Evolutionary conservation across 1,140 invertebrate genomes (phyloP), one percentile per base, ranked within the genome.

Genomic region (Sarcophaga bullata): DNA sequence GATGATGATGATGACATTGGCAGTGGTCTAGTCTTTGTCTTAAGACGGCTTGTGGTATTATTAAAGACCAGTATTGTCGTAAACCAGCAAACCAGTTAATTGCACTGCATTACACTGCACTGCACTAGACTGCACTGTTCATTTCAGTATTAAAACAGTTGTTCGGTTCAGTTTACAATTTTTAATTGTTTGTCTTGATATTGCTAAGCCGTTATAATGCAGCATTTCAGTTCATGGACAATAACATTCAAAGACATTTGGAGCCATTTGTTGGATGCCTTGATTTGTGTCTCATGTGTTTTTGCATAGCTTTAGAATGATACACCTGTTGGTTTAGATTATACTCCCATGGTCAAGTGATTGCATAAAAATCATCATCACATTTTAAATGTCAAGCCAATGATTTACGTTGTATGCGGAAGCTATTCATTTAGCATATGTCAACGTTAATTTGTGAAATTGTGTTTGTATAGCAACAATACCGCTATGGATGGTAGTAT

Each of bases 1-100:
- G 48, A 52, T 78, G 50, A 52, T 78, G 75, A 78, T 78, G 75
- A 78, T 50, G 75, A 78, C 75, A 78, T 78, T 78, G 75, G 48
- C 75, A 78, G 48, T 78, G 75, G 49, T 50, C 75, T 52, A 50
- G 62, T 68, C n/a, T n/a, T 15, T n/a, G 6, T 68, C 17, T 68
- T 25, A 68, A 68, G 15, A 37, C 25, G 25, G 1, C 4, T 37
- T 68, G 17, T 68, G 9, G 19, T 8, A 68, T 10, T 19, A 68
- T 68, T 68, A 68, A 25, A 68, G 54, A 58, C 15, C 54, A 58
- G 25, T 37, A 37, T 37, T 37, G 25, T 37, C 25, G 25, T 37
- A 37, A 37, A 58, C 11, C 15, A 58, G 13, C 3, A 68, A 68
- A 68, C 62, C 62, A 68, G 62, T 68, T 68, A 17, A 25, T 68